Evolutionary conservation across 2,888 invertebrate genomes (phyloP).

Genomic region (Callyntrura sp.): DNA sequence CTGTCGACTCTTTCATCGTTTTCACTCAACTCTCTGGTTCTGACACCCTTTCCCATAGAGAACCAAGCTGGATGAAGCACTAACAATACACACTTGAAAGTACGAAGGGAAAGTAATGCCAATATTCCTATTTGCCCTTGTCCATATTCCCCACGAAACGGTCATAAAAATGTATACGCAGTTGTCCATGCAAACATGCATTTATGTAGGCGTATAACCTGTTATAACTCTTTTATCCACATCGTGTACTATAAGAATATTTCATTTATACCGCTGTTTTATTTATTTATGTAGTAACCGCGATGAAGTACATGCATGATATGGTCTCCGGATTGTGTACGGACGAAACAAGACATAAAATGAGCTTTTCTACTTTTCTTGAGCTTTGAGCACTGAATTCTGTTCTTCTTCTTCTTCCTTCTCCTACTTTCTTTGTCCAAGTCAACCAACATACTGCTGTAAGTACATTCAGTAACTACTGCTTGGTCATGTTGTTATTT

Average conservation of each 20-base stretch:
- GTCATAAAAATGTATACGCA: not conserved
- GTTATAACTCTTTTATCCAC: no score
- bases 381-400: not conserved
- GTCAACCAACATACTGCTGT: not conserved
- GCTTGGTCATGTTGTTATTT: not conserved
- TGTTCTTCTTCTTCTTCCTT: not conserved
- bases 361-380: no score
- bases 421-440: not conserved
- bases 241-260: not conserved
- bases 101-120: not conserved
- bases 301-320: not conserved
- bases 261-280: not conserved
- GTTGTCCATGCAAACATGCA: not conserved
- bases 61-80: not conserved
- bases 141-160: not conserved
- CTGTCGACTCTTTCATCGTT: not conserved
- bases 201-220: no score
- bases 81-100: not conserved
- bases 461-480: not conserved
- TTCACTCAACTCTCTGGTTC: not conserved
- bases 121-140: not conserved
- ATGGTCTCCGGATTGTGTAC: not conserved
- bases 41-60: slow-evolving; percentile 6
- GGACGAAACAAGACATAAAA: no score
- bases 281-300: not conserved